phyloP scores from a whole-genome alignment of 2,113 vertebrate genomes.

The Siniperca knerii region DNA sequence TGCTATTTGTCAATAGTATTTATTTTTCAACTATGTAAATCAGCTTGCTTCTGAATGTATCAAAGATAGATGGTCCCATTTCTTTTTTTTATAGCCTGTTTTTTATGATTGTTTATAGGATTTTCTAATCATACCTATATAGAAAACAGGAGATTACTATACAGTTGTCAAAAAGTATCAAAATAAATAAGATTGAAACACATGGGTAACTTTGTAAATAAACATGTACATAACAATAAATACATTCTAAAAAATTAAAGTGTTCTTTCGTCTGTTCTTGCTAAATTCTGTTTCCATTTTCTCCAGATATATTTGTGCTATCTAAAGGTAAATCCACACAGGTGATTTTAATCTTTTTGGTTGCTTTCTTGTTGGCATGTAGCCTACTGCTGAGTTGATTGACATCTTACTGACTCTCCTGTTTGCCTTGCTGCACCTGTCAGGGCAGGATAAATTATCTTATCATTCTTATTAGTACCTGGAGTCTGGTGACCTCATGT shows the following conservation, averaged over 20 bases:
- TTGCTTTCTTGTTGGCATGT: neutral
- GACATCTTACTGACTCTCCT: neutral
- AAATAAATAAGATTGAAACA: conserved; percentile 63
- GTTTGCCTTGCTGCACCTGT: neutral
- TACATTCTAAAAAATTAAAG: conserved; percentile 75
- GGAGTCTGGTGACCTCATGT: neutral
- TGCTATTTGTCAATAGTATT: conserved; percentile 86
- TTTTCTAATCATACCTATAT: conserved; percentile 76
- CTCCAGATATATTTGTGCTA: neutral
- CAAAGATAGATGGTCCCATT: conserved; percentile 68
- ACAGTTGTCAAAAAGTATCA: conserved; percentile 59
- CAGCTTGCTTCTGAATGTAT: conserved; percentile 67
- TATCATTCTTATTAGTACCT: neutral
- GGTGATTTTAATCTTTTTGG: neutral
- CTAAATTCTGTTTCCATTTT: conserved; percentile 20
- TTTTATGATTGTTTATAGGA: conserved; percentile 71
- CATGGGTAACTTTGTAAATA: conserved; percentile 82
- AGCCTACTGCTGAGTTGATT: neutral
- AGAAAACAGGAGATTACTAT: conserved; percentile 66
- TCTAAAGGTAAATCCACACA: neutral
- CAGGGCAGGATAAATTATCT: neutral
- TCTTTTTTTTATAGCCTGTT: conserved; percentile 70
- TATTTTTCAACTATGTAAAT: conserved; percentile 83
- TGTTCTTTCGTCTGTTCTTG: conserved; percentile 41
- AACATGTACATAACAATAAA: conserved; percentile 84